phyloP scores from a whole-genome alignment of 2,113 vertebrate genomes.

The Synodontis membranacea region DNA sequence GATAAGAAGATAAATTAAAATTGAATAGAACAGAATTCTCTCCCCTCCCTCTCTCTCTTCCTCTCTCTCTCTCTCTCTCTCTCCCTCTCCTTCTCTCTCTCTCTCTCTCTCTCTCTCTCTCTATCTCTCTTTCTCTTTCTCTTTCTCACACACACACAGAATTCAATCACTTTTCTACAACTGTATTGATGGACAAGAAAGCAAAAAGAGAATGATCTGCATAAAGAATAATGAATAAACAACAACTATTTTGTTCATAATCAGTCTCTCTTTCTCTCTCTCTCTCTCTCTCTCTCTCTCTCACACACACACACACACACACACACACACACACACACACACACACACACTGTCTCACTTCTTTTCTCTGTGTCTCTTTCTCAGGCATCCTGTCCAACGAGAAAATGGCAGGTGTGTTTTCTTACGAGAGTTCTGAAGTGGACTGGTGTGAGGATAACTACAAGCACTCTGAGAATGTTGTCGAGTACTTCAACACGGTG shows the following conservation, averaged over 20 bases:
- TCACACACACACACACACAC: not conserved
- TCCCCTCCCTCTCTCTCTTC: not conserved
- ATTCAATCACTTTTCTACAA: not conserved
- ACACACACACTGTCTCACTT: not conserved
- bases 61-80: not conserved
- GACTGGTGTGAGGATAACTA: conserved; percentile 98
- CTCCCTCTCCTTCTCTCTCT: not conserved
- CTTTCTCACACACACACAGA: too few relatives aligned
- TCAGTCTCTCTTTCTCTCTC: not conserved
- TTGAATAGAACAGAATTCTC: not conserved
- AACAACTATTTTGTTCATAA: not conserved
- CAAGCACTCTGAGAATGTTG: conserved; percentile 79
- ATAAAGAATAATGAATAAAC: not conserved
- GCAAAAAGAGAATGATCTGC: not conserved
- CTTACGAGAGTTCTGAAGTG: conserved; percentile 90
- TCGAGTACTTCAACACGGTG: conserved; percentile 96
- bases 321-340: not conserved
- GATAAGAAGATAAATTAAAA: not conserved
- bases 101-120: not conserved
- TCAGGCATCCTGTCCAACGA: conserved; percentile 62
- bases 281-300: not conserved
- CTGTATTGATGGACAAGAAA: not conserved
- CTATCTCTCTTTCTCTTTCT: not conserved
- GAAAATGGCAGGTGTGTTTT: conserved; percentile 79
- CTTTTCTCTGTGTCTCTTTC: not conserved